Evolutionary conservation across 1,140 invertebrate species (phyloP).

Genomic region (Drosophila gunungcola): DNA sequence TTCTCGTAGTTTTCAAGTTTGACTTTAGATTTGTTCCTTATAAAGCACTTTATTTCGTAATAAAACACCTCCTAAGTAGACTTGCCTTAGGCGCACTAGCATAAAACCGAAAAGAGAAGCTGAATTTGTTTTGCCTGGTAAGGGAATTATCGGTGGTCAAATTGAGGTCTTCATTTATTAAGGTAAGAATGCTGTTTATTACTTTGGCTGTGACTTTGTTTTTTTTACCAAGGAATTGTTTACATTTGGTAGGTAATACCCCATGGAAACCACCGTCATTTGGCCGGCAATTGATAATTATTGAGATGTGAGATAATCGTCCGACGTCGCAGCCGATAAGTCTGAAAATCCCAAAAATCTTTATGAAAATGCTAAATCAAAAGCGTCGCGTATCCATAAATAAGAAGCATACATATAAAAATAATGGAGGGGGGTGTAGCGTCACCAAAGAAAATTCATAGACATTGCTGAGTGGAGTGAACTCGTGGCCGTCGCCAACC

Average conservation of each 20-base stretch:
- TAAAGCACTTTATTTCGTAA: conserved; percentile 41
- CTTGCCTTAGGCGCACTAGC: conserved; percentile 76
- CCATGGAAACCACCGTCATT: conserved; percentile 31
- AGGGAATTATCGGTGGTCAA: not conserved
- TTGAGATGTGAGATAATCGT: conserved; percentile 48
- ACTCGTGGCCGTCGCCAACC: conserved; percentile 71
- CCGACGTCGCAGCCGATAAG: conserved; percentile 43
- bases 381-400: conserved; percentile 70
- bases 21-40: conserved; percentile 32
- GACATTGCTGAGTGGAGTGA: conserved; percentile 69
- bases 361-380: conserved; percentile 58
- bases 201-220: conserved; percentile 18
- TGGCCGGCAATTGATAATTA: conserved; percentile 15
- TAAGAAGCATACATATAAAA: conserved; percentile 29
- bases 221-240: conserved; percentile 38
- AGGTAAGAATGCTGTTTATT: conserved; percentile 11
- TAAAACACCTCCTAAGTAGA: conserved; percentile 71
- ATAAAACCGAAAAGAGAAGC: conserved; percentile 48
- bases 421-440: conserved; percentile 35
- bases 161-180: not conserved
- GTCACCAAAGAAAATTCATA: conserved; percentile 77
- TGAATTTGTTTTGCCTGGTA: conserved; percentile 8
- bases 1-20: conserved; percentile 34
- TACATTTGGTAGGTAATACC: conserved; percentile 26
- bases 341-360: conserved; percentile 37